Evolutionary conservation across 2,797 vertebrate species (phyloP).

Genomic region (Oryzias dopingdopingensis): DNA sequence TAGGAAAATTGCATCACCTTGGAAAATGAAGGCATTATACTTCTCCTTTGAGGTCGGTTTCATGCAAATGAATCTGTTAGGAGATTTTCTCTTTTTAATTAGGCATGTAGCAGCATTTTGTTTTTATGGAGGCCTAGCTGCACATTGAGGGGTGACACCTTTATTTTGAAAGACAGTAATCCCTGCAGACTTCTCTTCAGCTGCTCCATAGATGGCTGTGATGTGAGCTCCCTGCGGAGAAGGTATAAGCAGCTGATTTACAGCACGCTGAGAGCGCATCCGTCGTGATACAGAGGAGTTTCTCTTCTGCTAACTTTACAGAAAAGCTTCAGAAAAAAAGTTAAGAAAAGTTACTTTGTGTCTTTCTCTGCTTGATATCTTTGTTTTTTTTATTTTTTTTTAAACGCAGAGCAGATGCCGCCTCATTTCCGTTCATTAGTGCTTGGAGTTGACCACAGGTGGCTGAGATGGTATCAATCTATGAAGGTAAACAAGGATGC

Average conservation of each 20-base stretch:
- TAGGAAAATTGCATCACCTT: not conserved
- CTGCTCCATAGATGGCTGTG: slow-evolving; percentile 26
- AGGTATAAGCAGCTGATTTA: slow-evolving; percentile 11
- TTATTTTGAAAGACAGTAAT: slow-evolving; percentile 29
- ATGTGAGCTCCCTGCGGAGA: slow-evolving; percentile 23
- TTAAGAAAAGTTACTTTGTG: slow-evolving; percentile 10
- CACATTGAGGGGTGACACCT: slow-evolving; percentile 18
- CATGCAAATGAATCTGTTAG: slow-evolving; percentile 16
- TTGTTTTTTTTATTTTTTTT: not conserved
- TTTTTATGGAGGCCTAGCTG: slow-evolving; percentile 27
- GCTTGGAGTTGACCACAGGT: slow-evolving; percentile 53
- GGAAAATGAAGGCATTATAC: not conserved
- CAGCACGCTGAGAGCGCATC: slow-evolving; percentile 3
- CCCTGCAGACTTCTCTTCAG: slow-evolving; percentile 18
- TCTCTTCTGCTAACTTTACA: slow-evolving; percentile 6
- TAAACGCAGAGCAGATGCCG: slow-evolving; percentile 56
- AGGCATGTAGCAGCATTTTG: slow-evolving; percentile 18
- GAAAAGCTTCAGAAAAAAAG: slow-evolving; percentile 9
- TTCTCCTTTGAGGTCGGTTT: slow-evolving; percentile 15
- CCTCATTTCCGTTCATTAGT: slow-evolving; percentile 44
- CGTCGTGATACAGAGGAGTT: not conserved
- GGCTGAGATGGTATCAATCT: slow-evolving; percentile 34
- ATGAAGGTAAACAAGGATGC: slow-evolving; percentile 27
- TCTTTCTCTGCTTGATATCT: slow-evolving; percentile 13
- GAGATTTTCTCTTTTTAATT: slow-evolving; percentile 31